phyloP scores from a whole-genome alignment of 2,888 invertebrate species.

The Scaptomyza parva region DNA sequence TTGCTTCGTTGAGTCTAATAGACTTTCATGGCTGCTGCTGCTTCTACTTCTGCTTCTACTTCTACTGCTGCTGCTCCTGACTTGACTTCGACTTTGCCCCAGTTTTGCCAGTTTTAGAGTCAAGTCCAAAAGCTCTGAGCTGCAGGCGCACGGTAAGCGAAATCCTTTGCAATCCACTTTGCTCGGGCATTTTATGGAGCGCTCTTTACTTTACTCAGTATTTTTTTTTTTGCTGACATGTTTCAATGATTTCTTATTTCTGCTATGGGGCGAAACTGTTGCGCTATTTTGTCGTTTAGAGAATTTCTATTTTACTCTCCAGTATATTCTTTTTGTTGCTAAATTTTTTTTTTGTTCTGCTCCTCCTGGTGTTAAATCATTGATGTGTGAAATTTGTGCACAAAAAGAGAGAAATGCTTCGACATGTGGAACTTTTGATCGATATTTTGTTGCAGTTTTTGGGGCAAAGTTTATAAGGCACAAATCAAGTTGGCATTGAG shows the following conservation, averaged over 20 bases:
- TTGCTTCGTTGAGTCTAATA: slow-evolving; percentile 81
- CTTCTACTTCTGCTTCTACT: slow-evolving; percentile 36
- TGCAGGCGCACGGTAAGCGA: slow-evolving; percentile 55
- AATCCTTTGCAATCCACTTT: slow-evolving; percentile 69
- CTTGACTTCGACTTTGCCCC: slow-evolving; percentile 72
- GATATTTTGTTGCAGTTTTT: slow-evolving; percentile 51
- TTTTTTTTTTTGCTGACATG: slow-evolving; percentile 63
- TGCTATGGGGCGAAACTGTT: slow-evolving; percentile 71
- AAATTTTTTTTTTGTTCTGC: slow-evolving; percentile 26
- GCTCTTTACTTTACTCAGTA: slow-evolving; percentile 13
- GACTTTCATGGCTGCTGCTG: slow-evolving; percentile 70
- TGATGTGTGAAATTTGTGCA: slow-evolving; percentile 74
- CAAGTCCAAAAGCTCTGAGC: slow-evolving; percentile 41
- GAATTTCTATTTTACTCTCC: slow-evolving; percentile 56
- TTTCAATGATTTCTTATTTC: slow-evolving; percentile 81
- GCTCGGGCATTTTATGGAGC: slow-evolving; percentile 49
- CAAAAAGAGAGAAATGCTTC: slow-evolving; percentile 20
- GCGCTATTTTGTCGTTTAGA: slow-evolving; percentile 71
- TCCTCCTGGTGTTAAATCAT: slow-evolving; percentile 68
- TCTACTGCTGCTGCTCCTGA: slow-evolving; percentile 46
- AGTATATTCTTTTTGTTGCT: slow-evolving; percentile 21
- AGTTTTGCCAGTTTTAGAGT: slow-evolving; percentile 56
- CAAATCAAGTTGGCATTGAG: slow-evolving; percentile 52
- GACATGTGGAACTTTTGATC: slow-evolving; percentile 47
- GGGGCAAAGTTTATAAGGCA: slow-evolving; percentile 11